Base-by-base conservation (phyloP, 1,140 invertebrate genomes). In the Idris sp. region DNA sequence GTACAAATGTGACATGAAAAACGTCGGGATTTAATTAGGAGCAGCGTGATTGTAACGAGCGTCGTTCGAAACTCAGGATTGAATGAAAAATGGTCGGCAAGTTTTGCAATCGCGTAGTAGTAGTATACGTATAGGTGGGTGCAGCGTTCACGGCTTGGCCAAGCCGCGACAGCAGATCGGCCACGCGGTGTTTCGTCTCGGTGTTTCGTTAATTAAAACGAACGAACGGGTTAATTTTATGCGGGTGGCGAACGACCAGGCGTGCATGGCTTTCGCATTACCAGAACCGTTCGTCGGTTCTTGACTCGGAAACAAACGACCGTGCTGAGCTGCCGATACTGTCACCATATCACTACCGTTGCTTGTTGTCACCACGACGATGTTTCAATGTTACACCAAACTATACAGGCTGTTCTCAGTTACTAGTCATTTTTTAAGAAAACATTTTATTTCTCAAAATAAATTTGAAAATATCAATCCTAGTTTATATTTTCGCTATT, bases 151-250 rank as follows among this genome's bases (percentile, higher is more conserved):
- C 64, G 43, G 61, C 61, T 68, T 33, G 65, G 62, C 54, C 13
- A 38, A 26, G 46, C 25, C 64, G 69, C 64, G 62, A 76, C 78
- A 80, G 77, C 74, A 77, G 69, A 54, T 65, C 61, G 56, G 48
- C 67, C 67, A 54, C 58, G 62, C 80, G 78, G 67, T 81, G 74
- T 74, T 71, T 76, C 65, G 68, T 75, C 78, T 77, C 77, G 73
- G 77, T 86, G 84, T 86, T 86, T 86, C 86, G 81, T 86, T 87
- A 86, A 86, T 86, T 87, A 86, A 87, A 86, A 84, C 79, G 82
- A 78, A 78, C 77, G 77, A 80, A 83, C 80, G 79, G 80, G 82
- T 86, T 86, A 86, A 86, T 86, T 86, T 87, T 86, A 87, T 87
- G 84, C 85, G 83, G 79, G 78, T 83, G 82, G 76, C 79, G 72